Evolutionary conservation across 2,797 vertebrate species (phyloP), one percentile per base, ranked within the genome.

Genomic region (Pseudotriccus pelzelni): DNA sequence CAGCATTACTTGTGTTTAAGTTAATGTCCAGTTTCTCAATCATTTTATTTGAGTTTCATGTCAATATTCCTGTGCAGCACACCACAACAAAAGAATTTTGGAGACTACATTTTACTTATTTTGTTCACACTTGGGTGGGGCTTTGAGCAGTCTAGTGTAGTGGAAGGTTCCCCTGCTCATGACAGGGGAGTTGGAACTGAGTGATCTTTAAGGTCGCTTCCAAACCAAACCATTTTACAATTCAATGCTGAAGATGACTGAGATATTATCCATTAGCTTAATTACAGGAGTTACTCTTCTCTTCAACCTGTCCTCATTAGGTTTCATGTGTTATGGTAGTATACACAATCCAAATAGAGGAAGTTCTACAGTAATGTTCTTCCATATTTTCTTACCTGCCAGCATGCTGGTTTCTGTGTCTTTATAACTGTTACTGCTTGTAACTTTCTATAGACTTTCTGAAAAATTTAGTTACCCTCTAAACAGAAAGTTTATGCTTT

Each of bases 21-120:
- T 70, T 96, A 93, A 68, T 30, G 19, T 78, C 32, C 89, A 88
- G 55, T 78, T 94, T 56, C 43, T 83, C 64, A 70, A 74, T 72
- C 12, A 24, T 78, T 87, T 76, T 36, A 21, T 89, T 75, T 76
- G 36, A 96, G 90, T 93, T 80, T 32, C 32, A 13, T 92, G 72
- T 93, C 69, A 78, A 83, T 92, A 89, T 27, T 52, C 32, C 15
- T 64, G 12, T 49, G 19, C 14, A 74, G 25, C 23, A 37, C 5
- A 53, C 5, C 5, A n/a, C 32, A 85, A 43, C 4, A 55, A 46
- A 87, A 46, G 5, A 43, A 7, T 77, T 81, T 37, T 64, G 25
- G 69, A 10, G 15, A 37, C 43, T 39, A 2, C 8, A 7, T 43
- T 62, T 52, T 64, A 5, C 27, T 89, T 49, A 56, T 60, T 60